Evolutionary conservation across 2,888 invertebrate species (phyloP).

Genomic region (Lasioglossum oenotherae): DNA sequence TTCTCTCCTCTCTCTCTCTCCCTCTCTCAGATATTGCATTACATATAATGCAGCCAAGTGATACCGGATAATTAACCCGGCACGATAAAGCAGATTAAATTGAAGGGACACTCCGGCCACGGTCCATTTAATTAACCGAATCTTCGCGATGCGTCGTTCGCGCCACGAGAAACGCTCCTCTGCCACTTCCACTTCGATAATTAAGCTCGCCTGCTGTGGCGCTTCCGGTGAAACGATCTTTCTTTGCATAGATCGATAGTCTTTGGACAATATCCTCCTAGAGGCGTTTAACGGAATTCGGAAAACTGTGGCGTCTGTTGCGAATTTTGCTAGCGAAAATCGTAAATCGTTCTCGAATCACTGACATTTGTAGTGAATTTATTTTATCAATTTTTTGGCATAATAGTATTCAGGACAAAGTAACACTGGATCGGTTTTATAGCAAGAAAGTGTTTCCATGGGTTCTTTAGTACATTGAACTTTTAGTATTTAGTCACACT

Average conservation of each 20-base stretch:
- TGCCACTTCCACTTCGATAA: neutral
- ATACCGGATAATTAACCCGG: constrained; percentile 36
- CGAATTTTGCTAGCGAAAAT: neutral
- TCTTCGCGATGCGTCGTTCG: constrained; percentile 1
- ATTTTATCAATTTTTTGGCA: no score
- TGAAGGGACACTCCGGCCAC: neutral
- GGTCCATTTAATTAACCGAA: constrained; percentile 37
- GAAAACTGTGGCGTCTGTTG: neutral
- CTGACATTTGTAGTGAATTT: no score
- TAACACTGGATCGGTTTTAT: no score
- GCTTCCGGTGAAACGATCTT: neutral
- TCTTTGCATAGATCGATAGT: neutral
- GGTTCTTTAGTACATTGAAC: no score
- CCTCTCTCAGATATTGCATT: constrained; percentile 34
- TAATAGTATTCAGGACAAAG: no score
- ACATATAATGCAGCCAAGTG: constrained; percentile 36
- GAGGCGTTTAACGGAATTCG: neutral
- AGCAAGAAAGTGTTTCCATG: no score
- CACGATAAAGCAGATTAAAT: constrained; percentile 41
- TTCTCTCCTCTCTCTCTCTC: neutral
- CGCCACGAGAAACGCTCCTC: neutral
- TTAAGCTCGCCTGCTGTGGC: neutral
- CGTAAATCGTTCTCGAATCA: no score
- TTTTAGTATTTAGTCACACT: no score
- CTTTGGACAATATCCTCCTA: neutral